Percentiles rank a stretch among this genome's conserved stretches.
These are phyloP conservation scores for Nebria salina DNA, from an alignment of 2,888 invertebrate species.

Conservation along the genomic window DNA sequence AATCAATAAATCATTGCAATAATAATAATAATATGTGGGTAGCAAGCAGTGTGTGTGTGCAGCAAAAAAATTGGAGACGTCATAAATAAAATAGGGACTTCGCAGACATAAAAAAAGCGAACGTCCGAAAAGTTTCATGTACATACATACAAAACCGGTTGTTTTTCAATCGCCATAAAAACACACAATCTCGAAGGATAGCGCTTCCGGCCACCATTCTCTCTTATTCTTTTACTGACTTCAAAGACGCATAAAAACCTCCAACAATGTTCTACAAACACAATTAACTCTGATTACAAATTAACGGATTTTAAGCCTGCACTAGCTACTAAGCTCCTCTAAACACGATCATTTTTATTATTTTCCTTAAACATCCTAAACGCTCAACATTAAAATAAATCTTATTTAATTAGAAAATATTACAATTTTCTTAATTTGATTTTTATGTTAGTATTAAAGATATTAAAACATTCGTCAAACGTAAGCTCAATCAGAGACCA, in stretches of 20 bases:
- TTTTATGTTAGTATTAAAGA: too few species aligned
- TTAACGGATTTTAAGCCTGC: slow-evolving; percentile 42
- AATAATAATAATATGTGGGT: neutral
- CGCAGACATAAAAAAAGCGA: slow-evolving; percentile 43
- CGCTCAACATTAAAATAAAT: too few species aligned
- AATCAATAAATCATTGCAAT: neutral
- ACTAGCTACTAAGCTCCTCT: too few species aligned
- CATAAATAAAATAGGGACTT: slow-evolving; percentile 41
- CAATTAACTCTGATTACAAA: slow-evolving; percentile 62
- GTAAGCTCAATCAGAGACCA: too few species aligned
- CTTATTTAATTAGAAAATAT: too few species aligned
- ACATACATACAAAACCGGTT: slow-evolving; percentile 54
- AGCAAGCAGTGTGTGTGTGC: slow-evolving; percentile 26
- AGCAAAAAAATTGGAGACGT: slow-evolving; percentile 32
- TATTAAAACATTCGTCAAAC: too few species aligned
- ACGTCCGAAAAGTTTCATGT: slow-evolving; percentile 54
- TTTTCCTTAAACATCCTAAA: too few species aligned
- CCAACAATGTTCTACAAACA: slow-evolving; percentile 61
- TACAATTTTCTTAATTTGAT: too few species aligned
- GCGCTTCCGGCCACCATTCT: slow-evolving; percentile 13
- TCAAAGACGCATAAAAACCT: slow-evolving; percentile 56
- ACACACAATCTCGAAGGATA: slow-evolving; percentile 24
- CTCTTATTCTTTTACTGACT: slow-evolving; percentile 13
- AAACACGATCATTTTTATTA: too few species aligned
- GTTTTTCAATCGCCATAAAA: slow-evolving; percentile 56